phyloP scores from a whole-genome alignment of 1,140 invertebrate genomes.

The Hormaphis cornu region DNA sequence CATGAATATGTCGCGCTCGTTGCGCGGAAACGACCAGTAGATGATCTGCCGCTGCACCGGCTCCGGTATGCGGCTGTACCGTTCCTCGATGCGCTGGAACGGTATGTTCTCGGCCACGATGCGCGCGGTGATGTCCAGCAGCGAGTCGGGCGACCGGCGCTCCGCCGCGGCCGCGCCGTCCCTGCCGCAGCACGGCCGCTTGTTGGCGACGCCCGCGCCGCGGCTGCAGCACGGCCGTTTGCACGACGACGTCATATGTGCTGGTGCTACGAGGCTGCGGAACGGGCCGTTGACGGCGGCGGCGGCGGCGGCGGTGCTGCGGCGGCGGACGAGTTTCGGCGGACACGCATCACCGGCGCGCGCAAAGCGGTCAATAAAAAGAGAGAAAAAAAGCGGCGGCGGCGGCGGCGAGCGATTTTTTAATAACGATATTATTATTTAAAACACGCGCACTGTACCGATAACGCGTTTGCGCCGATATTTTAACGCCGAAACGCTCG shows the following conservation, averaged over 20 bases:
- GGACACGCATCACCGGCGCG: conserved; percentile 10
- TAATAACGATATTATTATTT: too few species aligned
- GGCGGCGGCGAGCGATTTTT: too few species aligned
- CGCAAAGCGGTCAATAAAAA: too few species aligned
- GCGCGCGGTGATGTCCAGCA: conserved; percentile 73
- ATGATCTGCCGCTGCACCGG: conserved; percentile 77
- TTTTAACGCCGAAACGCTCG: too few species aligned
- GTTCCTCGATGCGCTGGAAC: conserved; percentile 76
- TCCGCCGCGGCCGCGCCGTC: neutral
- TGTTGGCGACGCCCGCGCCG: conserved; percentile 18
- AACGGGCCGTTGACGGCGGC: conserved; percentile 38
- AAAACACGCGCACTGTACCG: too few species aligned
- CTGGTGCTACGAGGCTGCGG: conserved; percentile 47
- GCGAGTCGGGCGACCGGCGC: conserved; percentile 48
- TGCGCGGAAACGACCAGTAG: conserved; percentile 78
- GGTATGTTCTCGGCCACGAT: conserved; percentile 73
- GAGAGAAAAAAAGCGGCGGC: too few species aligned
- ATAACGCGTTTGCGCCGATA: too few species aligned
- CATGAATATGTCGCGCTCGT: conserved; percentile 80
- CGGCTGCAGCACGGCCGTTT: conserved; percentile 23
- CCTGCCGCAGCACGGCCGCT: conserved; percentile 12
- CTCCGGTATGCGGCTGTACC: conserved; percentile 75
- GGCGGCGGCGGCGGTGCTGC: neutral
- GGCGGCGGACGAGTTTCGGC: neutral
- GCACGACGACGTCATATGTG: conserved; percentile 42